Percentiles rank a stretch among this genome's conserved stretches.
These are phyloP conservation scores for Rattus norvegicus DNA, from an alignment of 2,113 vertebrate genomes.

Conservation along the genomic window GRCr8 NC_086034.1:18958501-18959000, in stretches of 20 bases:
- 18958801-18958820: neutral
- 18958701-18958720: slow-evolving; percentile 51
- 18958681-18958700: slow-evolving; percentile 9
- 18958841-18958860: neutral
- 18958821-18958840: neutral
- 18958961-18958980: slow-evolving; percentile 98
- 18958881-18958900: neutral
- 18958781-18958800: neutral
- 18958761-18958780: neutral
- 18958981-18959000: slow-evolving; percentile 73
- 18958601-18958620: neutral
- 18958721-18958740: slow-evolving; percentile 74
- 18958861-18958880: neutral
- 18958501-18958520: slow-evolving; percentile 4
- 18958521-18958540: neutral
- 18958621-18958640: neutral
- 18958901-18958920: neutral
- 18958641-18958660: neutral
- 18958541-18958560: neutral
- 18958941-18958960: slow-evolving; percentile 83
- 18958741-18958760: neutral
- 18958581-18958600: neutral
- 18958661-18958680: neutral
- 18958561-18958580: neutral
- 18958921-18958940: slow-evolving; percentile 14